A percentile compares a stretch with the other conserved stretches of the same genome.
Evolutionary conservation across 1,140 invertebrate species (phyloP).

Genomic region (Macrobrachium rosenbergii): DNA sequence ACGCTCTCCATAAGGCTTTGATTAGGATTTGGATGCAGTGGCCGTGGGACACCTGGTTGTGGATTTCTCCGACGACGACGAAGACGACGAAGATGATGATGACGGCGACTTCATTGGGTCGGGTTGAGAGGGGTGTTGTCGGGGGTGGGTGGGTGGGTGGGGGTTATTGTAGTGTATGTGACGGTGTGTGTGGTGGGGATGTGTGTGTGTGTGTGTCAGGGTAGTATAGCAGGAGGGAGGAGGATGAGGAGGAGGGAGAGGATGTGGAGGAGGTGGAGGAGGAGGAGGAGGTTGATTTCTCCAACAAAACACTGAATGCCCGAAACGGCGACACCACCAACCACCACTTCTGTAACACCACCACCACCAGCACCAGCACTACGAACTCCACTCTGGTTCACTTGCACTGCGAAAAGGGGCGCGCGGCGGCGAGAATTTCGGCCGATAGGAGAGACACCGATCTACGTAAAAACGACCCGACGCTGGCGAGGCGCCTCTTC

Average conservation of each 20-base stretch:
- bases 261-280: too few relatives aligned
- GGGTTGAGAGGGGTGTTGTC: constrained; percentile 3
- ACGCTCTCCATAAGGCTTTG: constrained; percentile 44
- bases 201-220: too few relatives aligned
- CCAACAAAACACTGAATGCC: too few relatives aligned
- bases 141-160: too few relatives aligned
- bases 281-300: too few relatives aligned
- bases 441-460: constrained; percentile 47
- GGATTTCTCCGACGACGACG: too few relatives aligned
- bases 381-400: constrained; percentile 29
- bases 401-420: constrained; percentile 29
- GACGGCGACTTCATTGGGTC: constrained; percentile 24
- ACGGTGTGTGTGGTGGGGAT: too few relatives aligned
- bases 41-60: constrained; percentile 4
- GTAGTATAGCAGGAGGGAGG: too few relatives aligned
- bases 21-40: neutral
- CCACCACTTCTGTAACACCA: neutral
- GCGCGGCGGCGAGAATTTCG: constrained; percentile 19
- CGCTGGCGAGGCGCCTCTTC: constrained; percentile 35
- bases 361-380: constrained; percentile 12
- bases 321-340: constrained; percentile 4
- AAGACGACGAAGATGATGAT: neutral
- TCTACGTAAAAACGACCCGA: constrained; percentile 34
- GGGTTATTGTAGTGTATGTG: too few relatives aligned
- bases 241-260: too few relatives aligned